Conservation (phyloP, 1,140 invertebrate genomes). For the Physella acuta region DNA sequence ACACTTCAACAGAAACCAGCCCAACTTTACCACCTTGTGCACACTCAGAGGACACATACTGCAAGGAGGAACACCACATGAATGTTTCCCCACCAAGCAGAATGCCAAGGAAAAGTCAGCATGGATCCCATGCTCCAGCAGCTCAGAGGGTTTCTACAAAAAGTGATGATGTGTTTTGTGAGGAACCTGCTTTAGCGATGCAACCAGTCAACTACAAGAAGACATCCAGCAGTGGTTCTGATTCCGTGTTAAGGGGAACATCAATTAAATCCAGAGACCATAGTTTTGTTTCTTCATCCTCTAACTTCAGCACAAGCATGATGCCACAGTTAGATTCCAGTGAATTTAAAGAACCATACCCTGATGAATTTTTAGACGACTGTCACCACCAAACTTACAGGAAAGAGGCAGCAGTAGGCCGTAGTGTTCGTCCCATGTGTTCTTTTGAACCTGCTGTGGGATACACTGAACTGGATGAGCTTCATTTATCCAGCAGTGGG, state of each 20-base stretch:
- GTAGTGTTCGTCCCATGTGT: too few species aligned
- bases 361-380: conserved; percentile 10
- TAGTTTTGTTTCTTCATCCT: background rate
- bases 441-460: background rate
- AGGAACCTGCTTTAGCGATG: too few species aligned
- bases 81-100: too few species aligned
- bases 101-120: too few species aligned
- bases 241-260: conserved; percentile 1
- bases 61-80: too few species aligned
- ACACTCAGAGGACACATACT: too few species aligned
- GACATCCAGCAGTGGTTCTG: background rate
- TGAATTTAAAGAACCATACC: conserved; percentile 8
- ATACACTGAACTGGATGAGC: background rate
- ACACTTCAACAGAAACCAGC: background rate
- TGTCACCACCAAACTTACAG: conserved; percentile 4
- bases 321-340: conserved; percentile 1
- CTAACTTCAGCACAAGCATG: background rate
- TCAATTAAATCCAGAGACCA: conserved; percentile 3
- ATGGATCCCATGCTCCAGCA: too few species aligned
- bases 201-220: background rate
- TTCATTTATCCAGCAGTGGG: conserved; percentile 5
- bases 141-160: background rate
- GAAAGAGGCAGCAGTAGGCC: conserved; percentile 1
- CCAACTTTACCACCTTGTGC: background rate
- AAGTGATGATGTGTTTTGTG: background rate